phyloP scores from a whole-genome alignment of 2,113 vertebrate species.

The Enhydra lutris region DNA sequence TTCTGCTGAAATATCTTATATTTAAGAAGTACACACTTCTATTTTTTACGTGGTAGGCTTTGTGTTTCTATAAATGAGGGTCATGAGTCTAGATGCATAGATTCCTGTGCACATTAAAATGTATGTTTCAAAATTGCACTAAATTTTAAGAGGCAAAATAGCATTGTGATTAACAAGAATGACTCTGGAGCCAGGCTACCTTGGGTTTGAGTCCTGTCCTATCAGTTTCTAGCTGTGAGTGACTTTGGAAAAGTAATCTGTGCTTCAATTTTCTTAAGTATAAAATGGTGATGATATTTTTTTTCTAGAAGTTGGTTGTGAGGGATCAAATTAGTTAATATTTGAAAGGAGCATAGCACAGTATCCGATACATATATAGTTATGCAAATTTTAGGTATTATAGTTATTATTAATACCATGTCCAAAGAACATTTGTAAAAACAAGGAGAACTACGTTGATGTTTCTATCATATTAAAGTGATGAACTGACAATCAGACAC shows the following conservation, averaged over 20 bases:
- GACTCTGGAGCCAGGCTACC: not conserved
- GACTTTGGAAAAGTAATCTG: not conserved
- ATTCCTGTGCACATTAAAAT: not conserved
- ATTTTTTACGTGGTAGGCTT: not conserved
- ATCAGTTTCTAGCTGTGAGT: not conserved
- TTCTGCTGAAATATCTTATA: not conserved
- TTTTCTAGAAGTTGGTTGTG: not conserved
- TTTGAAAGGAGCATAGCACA: not conserved
- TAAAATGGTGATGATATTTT: not conserved
- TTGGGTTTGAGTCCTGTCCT: not conserved
- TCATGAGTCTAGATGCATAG: not conserved
- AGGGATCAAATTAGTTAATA: not conserved
- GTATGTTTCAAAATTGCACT: not conserved
- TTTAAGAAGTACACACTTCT: not conserved
- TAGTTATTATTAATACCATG: not conserved
- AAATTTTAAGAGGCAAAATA: not conserved
- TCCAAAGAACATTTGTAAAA: not conserved
- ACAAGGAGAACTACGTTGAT: not conserved
- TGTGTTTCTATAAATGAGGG: not conserved
- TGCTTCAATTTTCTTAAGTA: not conserved
- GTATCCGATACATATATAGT: not conserved
- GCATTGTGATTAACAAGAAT: no score
- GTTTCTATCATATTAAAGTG: not conserved
- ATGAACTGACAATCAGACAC: not conserved
- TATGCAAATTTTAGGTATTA: not conserved